Conservation (phyloP, 2,888 invertebrate genomes). For the Agrochola lychnidis region DNA sequence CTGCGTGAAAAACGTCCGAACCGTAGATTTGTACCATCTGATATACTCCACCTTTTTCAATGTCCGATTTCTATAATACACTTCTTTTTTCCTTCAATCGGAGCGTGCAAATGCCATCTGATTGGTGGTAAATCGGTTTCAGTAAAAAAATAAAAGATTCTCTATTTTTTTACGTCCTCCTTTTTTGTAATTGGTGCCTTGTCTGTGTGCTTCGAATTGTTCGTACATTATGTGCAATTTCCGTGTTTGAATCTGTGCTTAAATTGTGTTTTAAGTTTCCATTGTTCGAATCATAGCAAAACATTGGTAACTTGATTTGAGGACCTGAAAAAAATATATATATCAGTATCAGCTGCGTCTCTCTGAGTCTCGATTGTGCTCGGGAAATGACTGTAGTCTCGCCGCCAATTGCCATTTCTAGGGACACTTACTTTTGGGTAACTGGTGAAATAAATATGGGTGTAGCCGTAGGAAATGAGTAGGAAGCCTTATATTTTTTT, state of each 20-base stretch:
- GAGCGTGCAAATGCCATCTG: constrained; percentile 70
- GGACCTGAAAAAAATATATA: constrained; percentile 74
- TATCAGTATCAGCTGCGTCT: background rate
- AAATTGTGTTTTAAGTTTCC: constrained; percentile 56
- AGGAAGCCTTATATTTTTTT: background rate
- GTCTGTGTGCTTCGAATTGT: constrained; percentile 11
- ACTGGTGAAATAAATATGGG: background rate
- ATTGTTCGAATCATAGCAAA: constrained; percentile 77
- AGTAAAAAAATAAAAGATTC: constrained; percentile 45
- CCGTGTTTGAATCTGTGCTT: background rate
- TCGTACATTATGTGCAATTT: background rate
- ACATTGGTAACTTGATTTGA: constrained; percentile 80
- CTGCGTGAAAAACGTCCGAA: constrained; percentile 28
- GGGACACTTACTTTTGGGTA: background rate
- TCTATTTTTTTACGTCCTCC: constrained; percentile 12
- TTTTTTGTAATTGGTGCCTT: constrained; percentile 30
- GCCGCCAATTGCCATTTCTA: background rate
- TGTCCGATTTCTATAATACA: constrained; percentile 74
- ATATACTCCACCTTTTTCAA: constrained; percentile 70
- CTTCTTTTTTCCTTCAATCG: constrained; percentile 73
- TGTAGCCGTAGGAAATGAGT: background rate
- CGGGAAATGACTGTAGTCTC: background rate
- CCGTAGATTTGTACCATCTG: constrained; percentile 44
- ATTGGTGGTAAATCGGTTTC: constrained; percentile 60
- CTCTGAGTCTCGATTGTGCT: background rate